Evolutionary conservation across 92 coral and sea anemone species (phyloP).

Genomic region (Phenganax stokvisi): DNA sequence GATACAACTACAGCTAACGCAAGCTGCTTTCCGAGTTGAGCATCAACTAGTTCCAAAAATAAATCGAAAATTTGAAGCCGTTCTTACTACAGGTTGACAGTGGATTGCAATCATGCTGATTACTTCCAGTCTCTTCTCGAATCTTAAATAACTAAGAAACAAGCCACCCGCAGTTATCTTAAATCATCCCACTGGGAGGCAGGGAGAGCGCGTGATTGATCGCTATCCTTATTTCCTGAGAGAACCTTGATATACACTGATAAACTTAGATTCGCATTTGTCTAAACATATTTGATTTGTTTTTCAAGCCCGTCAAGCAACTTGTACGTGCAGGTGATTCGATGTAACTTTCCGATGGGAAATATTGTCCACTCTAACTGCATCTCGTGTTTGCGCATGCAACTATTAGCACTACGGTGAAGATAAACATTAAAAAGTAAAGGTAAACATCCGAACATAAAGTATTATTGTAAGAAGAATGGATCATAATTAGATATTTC

Average conservation of each 20-base stretch:
- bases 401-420: not conserved
- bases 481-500: too few relatives aligned
- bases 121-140: constrained; percentile 14
- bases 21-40: not conserved
- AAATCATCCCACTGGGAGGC: constrained; percentile 14
- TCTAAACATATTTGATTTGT: not conserved
- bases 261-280: not conserved
- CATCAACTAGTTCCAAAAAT: not conserved
- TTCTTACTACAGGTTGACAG: not conserved
- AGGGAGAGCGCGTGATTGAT: constrained; percentile 30
- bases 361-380: not conserved
- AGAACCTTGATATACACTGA: not conserved
- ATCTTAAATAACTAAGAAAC: not conserved
- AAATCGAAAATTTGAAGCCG: not conserved
- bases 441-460: not conserved
- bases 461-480: too few relatives aligned
- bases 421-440: not conserved
- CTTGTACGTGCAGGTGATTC: not conserved
- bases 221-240: constrained; percentile 14
- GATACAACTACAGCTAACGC: not conserved
- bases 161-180: constrained; percentile 31
- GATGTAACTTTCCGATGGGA: constrained; percentile 19
- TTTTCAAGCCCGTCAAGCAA: not conserved
- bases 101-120: not conserved
- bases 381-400: not conserved